Evolutionary conservation across 1,140 invertebrate genomes (phyloP).

Genomic region (Scylla paramamosain): DNA sequence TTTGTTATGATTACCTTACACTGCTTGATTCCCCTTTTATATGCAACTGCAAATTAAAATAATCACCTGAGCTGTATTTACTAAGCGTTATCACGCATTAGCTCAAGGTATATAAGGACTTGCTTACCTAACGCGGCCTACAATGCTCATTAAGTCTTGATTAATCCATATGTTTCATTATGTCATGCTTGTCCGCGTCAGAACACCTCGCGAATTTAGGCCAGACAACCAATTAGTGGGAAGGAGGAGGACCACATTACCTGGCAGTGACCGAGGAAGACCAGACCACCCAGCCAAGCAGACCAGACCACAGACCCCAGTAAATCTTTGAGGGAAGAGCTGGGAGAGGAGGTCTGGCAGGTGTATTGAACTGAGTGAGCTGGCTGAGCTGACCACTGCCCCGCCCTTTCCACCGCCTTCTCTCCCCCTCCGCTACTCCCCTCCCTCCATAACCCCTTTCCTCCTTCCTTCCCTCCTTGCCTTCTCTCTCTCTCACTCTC

Average conservation of each 20-base stretch:
- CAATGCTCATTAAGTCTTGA: not conserved
- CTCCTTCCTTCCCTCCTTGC: not conserved
- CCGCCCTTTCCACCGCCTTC: not conserved
- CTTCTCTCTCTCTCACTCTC: not conserved
- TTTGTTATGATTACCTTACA: too few species aligned
- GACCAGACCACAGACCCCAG: not conserved
- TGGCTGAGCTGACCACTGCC: constrained; percentile 1
- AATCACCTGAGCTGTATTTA: not conserved
- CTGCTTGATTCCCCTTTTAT: not conserved
- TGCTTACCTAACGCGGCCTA: not conserved
- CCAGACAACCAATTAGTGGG: not conserved
- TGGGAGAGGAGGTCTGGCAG: not conserved
- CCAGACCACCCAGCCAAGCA: constrained; percentile 1
- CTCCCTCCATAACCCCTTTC: not conserved
- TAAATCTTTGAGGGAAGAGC: constrained; percentile 17
- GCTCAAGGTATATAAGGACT: not conserved
- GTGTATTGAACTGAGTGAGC: not conserved
- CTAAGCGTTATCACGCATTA: not conserved
- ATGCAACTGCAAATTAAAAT: not conserved
- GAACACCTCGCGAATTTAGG: not conserved
- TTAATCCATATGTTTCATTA: constrained; percentile 24
- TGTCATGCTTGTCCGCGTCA: not conserved
- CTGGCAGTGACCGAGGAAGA: too few species aligned
- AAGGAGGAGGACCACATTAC: not conserved
- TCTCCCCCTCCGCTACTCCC: not conserved